These are phyloP conservation scores for Sylvia atricapilla DNA, from an alignment of 2,113 vertebrate genomes.

Conservation along the genomic window DNA sequence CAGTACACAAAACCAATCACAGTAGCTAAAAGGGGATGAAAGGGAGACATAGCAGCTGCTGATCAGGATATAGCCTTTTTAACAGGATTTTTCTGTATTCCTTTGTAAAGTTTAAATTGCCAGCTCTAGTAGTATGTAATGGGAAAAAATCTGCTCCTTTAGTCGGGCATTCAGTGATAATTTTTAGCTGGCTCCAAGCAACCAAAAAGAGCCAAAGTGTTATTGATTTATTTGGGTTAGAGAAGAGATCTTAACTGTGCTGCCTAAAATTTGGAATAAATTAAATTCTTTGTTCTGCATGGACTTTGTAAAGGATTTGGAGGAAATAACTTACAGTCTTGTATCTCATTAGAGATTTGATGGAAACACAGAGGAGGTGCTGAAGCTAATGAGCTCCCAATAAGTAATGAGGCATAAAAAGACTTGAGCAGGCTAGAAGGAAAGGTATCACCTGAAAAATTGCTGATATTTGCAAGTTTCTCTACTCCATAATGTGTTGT, in stretches of 20 bases:
- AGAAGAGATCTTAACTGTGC: neutral
- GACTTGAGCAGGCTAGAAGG: neutral
- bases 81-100: neutral
- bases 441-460: neutral
- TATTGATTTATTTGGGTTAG: neutral
- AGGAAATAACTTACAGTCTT: neutral
- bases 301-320: neutral
- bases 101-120: neutral
- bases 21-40: neutral
- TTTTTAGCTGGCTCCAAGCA: neutral
- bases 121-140: neutral
- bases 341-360: neutral
- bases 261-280: neutral
- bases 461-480: neutral
- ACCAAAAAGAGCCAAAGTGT: neutral
- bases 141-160: neutral
- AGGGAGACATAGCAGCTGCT: neutral
- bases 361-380: neutral
- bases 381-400: neutral
- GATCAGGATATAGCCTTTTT: neutral
- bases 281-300: neutral
- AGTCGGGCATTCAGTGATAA: neutral
- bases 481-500: neutral
- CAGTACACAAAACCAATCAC: neutral
- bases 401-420: neutral